Percentiles rank a stretch among this genome's conserved stretches.
Evolutionary conservation across 2,113 vertebrate species (phyloP).

Genomic region (Poecile atricapillus): DNA sequence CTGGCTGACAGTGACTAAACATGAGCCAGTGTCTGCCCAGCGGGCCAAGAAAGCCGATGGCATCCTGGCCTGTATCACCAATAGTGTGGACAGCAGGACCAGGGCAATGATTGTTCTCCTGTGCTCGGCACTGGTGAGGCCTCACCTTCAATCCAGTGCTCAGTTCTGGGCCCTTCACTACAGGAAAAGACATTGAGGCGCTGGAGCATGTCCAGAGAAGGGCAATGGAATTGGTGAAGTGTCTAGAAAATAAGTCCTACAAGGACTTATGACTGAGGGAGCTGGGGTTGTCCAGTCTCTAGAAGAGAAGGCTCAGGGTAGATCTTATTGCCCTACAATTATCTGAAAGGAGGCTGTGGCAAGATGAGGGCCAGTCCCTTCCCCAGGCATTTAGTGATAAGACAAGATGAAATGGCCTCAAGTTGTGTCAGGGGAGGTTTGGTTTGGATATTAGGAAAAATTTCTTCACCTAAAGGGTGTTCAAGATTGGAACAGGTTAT

Average conservation of each 20-base stretch:
- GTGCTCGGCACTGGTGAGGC: rapidly evolving
- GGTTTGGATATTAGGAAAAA: not conserved
- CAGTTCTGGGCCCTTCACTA: not conserved
- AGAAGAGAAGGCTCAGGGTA: not conserved
- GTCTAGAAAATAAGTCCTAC: not conserved
- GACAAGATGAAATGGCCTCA: not conserved
- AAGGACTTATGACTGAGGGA: not conserved
- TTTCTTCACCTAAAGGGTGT: not conserved
- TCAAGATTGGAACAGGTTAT: not conserved
- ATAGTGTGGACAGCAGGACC: not conserved
- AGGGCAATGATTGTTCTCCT: not conserved
- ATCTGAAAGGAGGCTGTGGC: not conserved
- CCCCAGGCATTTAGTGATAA: not conserved
- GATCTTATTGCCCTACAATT: not conserved
- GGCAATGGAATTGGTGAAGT: not conserved
- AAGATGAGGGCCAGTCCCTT: not conserved
- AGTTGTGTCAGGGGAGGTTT: not conserved
- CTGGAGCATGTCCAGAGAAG: rapidly evolving
- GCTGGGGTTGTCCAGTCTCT: too few species aligned
- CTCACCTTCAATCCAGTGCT: too few species aligned
- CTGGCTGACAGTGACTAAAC: not conserved
- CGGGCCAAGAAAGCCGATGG: rapidly evolving
- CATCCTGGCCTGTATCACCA: not conserved
- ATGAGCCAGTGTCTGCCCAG: not conserved
- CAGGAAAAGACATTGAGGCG: not conserved